These are phyloP conservation scores for Macrophya annulata DNA, from an alignment of 2,888 invertebrate genomes.

Conservation along the genomic window DNA sequence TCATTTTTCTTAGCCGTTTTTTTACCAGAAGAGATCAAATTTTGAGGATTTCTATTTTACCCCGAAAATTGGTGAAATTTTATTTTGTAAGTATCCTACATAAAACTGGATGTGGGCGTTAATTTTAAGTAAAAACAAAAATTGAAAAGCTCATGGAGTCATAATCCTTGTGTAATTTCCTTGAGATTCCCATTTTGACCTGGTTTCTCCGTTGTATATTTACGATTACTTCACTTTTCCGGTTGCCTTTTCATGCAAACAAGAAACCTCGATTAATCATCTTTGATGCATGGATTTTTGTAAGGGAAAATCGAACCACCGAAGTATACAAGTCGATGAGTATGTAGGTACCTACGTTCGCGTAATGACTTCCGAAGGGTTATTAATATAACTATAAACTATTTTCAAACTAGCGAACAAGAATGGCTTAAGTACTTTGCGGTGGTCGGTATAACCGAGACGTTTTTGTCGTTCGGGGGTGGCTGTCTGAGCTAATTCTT, in stretches of 20 bases:
- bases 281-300: not conserved
- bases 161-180: too few relatives aligned
- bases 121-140: too few relatives aligned
- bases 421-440: constrained; percentile 46
- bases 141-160: too few relatives aligned
- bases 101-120: too few relatives aligned
- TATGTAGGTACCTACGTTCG: constrained; percentile 45
- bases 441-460: constrained; percentile 50
- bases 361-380: constrained; percentile 72
- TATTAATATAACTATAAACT: constrained; percentile 65
- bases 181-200: too few relatives aligned
- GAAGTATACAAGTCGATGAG: not conserved
- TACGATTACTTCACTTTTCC: not conserved
- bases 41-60: too few relatives aligned
- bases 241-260: constrained; percentile 3
- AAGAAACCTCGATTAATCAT: constrained; percentile 11
- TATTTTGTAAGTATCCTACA: too few relatives aligned
- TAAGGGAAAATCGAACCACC: not conserved
- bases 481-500: constrained; percentile 74
- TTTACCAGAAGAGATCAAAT: too few relatives aligned
- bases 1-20: too few relatives aligned
- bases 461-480: constrained; percentile 65
- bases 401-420: constrained; percentile 45
- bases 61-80: too few relatives aligned
- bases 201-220: not conserved